Evolutionary conservation across 1,140 invertebrate genomes (phyloP).

Genomic region (Diorhabda sublineata): DNA sequence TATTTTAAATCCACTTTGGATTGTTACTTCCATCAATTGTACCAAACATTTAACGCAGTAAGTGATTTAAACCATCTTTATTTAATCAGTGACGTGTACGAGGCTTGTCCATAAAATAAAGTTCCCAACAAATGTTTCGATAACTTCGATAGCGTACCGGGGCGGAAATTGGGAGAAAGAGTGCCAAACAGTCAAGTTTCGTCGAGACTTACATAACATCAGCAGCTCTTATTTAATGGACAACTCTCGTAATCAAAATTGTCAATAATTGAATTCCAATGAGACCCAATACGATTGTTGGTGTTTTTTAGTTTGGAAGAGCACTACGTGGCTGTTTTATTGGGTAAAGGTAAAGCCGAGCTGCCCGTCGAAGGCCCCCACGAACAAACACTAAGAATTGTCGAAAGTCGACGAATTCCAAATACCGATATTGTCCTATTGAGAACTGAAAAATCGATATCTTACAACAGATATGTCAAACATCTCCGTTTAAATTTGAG

Average conservation of each 20-base stretch:
- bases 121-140: too few species aligned
- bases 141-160: too few species aligned
- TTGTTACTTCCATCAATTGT: slow-evolving; percentile 58
- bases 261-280: too few species aligned
- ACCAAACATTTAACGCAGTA: slow-evolving; percentile 24
- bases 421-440: slow-evolving; percentile 55
- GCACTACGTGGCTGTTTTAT: slow-evolving; percentile 59
- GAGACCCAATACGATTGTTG: too few species aligned
- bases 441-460: slow-evolving; percentile 53
- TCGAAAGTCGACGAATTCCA: slow-evolving; percentile 51
- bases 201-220: too few species aligned
- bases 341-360: slow-evolving; percentile 60
- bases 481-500: slow-evolving; percentile 51
- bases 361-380: slow-evolving; percentile 57
- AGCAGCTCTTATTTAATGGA: too few species aligned
- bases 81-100: slow-evolving; percentile 10
- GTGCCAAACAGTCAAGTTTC: too few species aligned
- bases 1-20: slow-evolving; percentile 60
- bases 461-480: slow-evolving; percentile 58
- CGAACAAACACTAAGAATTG: slow-evolving; percentile 61
- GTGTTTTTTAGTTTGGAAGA: slow-evolving; percentile 51
- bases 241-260: too few species aligned
- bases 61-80: slow-evolving; percentile 17
- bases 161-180: too few species aligned
- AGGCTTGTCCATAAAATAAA: too few species aligned